phyloP scores from a whole-genome alignment of 2,888 invertebrate genomes.

The Allacma fusca region DNA sequence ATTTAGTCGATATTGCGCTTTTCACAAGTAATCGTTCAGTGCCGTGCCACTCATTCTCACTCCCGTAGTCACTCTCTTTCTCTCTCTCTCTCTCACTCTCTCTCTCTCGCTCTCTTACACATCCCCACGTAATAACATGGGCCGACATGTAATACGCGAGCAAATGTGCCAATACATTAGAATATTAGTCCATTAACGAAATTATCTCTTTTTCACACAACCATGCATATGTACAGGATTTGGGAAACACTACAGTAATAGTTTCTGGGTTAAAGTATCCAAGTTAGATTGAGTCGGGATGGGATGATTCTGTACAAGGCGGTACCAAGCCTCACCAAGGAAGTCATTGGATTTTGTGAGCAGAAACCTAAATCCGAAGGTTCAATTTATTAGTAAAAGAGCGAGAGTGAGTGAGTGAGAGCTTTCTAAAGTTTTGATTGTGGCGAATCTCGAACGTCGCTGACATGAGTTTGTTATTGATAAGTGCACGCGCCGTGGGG shows the following conservation, averaged over 20 bases:
- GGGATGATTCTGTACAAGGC: constrained; percentile 42
- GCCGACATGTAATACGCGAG: not conserved
- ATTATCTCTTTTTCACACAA: constrained; percentile 31
- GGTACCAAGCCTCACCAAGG: constrained; percentile 38
- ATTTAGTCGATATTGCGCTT: constrained; percentile 14
- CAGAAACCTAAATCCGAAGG: constrained; percentile 3
- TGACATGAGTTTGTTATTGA: constrained; percentile 27
- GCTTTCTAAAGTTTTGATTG: constrained; percentile 7
- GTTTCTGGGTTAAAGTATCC: too few species aligned
- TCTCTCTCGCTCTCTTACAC: not conserved
- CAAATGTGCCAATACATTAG: constrained; percentile 43
- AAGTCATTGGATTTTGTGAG: not conserved
- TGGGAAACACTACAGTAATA: too few species aligned
- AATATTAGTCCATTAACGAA: constrained; percentile 49
- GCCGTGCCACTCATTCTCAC: constrained; percentile 17
- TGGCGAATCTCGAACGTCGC: not conserved
- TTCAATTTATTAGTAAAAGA: constrained; percentile 32
- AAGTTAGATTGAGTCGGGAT: too few species aligned
- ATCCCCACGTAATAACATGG: too few species aligned
- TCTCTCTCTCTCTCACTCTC: not conserved
- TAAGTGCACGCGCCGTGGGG: constrained; percentile 28
- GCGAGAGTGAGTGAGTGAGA: not conserved
- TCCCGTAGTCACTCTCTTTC: too few species aligned
- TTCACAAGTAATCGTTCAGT: not conserved
- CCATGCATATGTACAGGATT: not conserved